Evolutionary conservation across 1,140 invertebrate genomes (phyloP).

Genomic region (Solen grandis): DNA sequence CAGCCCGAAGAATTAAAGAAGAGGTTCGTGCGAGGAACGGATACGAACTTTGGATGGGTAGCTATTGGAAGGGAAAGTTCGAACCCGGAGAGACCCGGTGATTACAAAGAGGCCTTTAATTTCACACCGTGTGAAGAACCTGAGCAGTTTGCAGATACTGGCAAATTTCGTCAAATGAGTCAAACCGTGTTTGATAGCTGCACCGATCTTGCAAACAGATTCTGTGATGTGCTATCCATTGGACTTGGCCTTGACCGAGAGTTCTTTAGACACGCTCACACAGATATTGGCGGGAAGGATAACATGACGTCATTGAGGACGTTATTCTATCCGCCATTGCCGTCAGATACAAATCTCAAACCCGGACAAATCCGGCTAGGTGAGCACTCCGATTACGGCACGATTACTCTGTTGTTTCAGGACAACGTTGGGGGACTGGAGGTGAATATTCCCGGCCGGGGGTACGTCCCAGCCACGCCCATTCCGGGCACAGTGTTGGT

Average conservation of each 20-base stretch:
- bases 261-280: constrained; percentile 24
- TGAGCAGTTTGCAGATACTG: no score
- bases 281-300: neutral
- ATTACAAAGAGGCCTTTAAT: no score
- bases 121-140: no score
- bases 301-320: constrained; percentile 29
- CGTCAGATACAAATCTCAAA: constrained; percentile 52
- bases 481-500: no score
- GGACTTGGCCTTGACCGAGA: constrained; percentile 44
- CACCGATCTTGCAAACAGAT: constrained; percentile 13
- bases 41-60: no score
- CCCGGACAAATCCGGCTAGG: constrained; percentile 84
- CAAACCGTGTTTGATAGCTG: constrained; percentile 34
- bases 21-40: constrained; percentile 40
- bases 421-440: no score
- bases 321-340: constrained; percentile 32
- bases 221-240: constrained; percentile 57
- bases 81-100: no score
- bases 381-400: constrained; percentile 88
- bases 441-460: no score
- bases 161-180: no score
- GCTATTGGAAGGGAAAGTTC: constrained; percentile 40
- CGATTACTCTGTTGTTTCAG: no score
- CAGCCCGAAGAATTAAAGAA: constrained; percentile 46
- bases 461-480: no score